A percentile compares a stretch with the other conserved stretches of the same genome.
Evolutionary conservation across 2,888 invertebrate species (phyloP).

Genomic region (Blera fallax): DNA sequence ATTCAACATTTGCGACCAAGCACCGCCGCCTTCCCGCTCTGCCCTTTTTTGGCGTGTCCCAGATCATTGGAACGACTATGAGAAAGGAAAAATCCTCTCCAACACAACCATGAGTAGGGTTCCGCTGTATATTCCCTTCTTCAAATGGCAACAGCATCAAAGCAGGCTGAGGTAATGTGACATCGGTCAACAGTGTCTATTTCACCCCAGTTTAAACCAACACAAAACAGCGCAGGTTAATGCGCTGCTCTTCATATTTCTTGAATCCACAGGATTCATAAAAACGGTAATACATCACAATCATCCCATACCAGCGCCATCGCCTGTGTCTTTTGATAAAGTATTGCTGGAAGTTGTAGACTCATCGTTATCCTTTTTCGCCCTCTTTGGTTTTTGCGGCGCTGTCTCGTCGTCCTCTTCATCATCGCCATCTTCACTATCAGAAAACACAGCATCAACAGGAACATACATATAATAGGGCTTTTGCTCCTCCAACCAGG

Average conservation of each 20-base stretch:
- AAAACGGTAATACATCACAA: conserved; percentile 34
- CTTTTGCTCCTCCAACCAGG: conserved; percentile 78
- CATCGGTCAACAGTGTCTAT: conserved; percentile 36
- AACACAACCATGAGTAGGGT: conserved; percentile 8
- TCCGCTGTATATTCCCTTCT: conserved; percentile 12
- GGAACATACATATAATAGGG: conserved; percentile 78
- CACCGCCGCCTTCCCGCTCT: conserved; percentile 54
- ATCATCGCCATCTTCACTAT: conserved; percentile 75
- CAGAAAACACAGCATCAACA: conserved; percentile 77
- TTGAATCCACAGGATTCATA: conserved; percentile 58
- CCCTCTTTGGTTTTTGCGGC: conserved; percentile 33
- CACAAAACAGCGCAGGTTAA: conserved; percentile 2
- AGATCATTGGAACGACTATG: background rate
- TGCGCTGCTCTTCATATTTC: conserved; percentile 31
- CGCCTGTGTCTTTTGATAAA: background rate
- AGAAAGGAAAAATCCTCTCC: background rate
- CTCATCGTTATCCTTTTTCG: conserved; percentile 11
- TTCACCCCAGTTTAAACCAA: background rate
- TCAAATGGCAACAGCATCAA: conserved; percentile 28
- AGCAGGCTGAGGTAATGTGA: conserved; percentile 19
- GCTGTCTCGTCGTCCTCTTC: conserved; percentile 60
- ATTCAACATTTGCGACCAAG: conserved; percentile 57
- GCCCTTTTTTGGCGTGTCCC: background rate
- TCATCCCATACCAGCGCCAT: conserved; percentile 50
- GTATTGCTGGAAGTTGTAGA: background rate